phyloP scores from a whole-genome alignment of 2,113 vertebrate genomes.

The Zootoca vivipara region DNA sequence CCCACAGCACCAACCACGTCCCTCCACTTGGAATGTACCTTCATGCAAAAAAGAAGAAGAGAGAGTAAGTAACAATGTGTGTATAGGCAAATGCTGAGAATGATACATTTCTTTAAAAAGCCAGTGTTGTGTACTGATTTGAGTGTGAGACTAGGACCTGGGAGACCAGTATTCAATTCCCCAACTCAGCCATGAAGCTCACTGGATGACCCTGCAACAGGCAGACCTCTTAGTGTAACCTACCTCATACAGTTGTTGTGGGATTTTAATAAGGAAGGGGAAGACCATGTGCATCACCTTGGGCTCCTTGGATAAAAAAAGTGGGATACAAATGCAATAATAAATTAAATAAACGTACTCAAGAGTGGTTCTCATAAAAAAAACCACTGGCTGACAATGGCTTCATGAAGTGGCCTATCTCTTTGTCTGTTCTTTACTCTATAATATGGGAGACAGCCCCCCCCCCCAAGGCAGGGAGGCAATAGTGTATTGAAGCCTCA shows the following conservation, averaged over 20 bases:
- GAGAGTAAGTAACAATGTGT: not conserved
- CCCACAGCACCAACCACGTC: too few relatives aligned
- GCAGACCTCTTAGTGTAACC: too few relatives aligned
- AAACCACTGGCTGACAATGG: not conserved
- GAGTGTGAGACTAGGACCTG: too few relatives aligned
- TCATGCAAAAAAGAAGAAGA: not conserved
- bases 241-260: too few relatives aligned
- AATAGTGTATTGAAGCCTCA: not conserved
- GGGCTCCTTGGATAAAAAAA: too few relatives aligned
- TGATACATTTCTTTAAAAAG: not conserved
- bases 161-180: too few relatives aligned
- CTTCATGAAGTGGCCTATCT: not conserved
- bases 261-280: too few relatives aligned
- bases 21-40: not conserved
- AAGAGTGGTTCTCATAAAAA: not conserved
- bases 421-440: not conserved
- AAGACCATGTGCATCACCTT: too few relatives aligned
- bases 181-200: too few relatives aligned
- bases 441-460: not conserved
- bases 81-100: not conserved
- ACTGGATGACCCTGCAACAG: too few relatives aligned
- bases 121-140: too few relatives aligned
- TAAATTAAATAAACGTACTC: not conserved
- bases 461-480: not conserved
- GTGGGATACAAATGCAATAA: too few relatives aligned